Evolutionary conservation across 2,797 vertebrate genomes (phyloP).

Genomic region (Neosilurus mollespiculum): DNA sequence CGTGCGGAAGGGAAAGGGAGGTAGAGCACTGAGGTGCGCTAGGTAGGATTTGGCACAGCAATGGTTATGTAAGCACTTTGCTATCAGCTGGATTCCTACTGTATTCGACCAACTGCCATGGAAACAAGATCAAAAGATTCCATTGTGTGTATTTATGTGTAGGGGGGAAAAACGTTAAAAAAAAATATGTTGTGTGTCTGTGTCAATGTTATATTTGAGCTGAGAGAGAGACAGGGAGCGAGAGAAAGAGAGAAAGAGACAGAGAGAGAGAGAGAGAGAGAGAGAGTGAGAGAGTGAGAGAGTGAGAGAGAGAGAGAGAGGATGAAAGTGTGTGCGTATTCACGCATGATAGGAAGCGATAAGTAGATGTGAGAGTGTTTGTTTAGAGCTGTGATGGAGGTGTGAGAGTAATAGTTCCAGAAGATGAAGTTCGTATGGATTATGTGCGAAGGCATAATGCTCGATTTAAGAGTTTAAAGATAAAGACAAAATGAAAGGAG

Average conservation of each 20-base stretch:
- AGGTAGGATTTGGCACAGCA: constrained; percentile 69
- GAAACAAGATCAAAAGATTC: constrained; percentile 64
- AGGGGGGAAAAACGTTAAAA: too few relatives aligned
- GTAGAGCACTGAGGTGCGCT: constrained; percentile 59
- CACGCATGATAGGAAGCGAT: constrained; percentile 22
- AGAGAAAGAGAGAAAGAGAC: too few relatives aligned
- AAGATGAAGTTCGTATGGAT: not conserved
- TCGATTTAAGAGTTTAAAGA: not conserved
- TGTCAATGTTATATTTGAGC: constrained; percentile 41
- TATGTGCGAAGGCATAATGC: constrained; percentile 3
- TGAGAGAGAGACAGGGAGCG: too few relatives aligned
- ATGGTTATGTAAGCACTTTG: constrained; percentile 78
- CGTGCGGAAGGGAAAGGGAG: constrained; percentile 16
- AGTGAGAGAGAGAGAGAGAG: constrained; percentile 20
- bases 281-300: constrained; percentile 30
- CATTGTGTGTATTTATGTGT: constrained; percentile 36
- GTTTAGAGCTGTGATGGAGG: constrained; percentile 35
- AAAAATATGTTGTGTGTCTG: constrained; percentile 49
- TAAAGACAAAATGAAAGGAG: not conserved
- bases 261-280: too few relatives aligned
- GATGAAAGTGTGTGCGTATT: constrained; percentile 29
- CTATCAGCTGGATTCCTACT: constrained; percentile 74
- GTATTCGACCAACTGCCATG: constrained; percentile 75
- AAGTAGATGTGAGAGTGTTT: constrained; percentile 30
- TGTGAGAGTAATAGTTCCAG: constrained; percentile 30